These are phyloP conservation scores for Gobionotothen gibberifrons DNA, from an alignment of 2,797 vertebrate genomes.

Conservation along the genomic window DNA sequence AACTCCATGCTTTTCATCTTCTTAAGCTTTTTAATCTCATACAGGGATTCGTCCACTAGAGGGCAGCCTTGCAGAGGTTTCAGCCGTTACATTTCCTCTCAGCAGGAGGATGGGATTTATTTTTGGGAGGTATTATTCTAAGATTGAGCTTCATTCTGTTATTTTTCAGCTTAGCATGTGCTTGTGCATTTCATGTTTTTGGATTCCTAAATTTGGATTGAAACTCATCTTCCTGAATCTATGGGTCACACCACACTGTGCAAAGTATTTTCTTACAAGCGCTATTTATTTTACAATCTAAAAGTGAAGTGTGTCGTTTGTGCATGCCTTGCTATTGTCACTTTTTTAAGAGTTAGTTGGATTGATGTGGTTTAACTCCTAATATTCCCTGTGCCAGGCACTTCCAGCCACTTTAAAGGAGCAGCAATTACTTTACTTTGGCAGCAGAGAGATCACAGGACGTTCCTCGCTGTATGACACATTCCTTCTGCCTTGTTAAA, in stretches of 20 bases:
- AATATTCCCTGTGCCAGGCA: constrained; percentile 54
- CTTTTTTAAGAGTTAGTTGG: constrained; percentile 4
- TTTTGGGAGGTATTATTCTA: constrained; percentile 37
- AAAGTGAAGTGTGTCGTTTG: constrained; percentile 3
- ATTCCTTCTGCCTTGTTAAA: constrained; percentile 66
- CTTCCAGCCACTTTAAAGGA: constrained; percentile 56
- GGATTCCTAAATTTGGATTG: background rate
- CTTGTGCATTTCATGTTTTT: constrained; percentile 31
- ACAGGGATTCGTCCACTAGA: constrained; percentile 61
- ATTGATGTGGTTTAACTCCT: constrained; percentile 18
- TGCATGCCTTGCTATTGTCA: constrained; percentile 12
- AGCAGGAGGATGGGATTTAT: constrained; percentile 16
- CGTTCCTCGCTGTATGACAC: constrained; percentile 62
- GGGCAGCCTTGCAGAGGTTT: constrained; percentile 54
- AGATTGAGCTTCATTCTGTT: background rate
- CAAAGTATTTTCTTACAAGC: constrained; percentile 24
- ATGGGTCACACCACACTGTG: background rate
- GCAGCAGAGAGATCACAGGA: constrained; percentile 48
- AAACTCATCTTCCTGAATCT: constrained; percentile 13
- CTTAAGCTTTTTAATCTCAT: constrained; percentile 9
- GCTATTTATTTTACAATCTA: constrained; percentile 56
- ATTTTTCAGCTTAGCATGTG: background rate
- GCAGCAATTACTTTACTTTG: constrained; percentile 37
- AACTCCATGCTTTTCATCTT: background rate
- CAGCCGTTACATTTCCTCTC: constrained; percentile 21